Base-by-base conservation (phyloP, 2,797 vertebrate genomes). In the Acanthurus leucopareius region DNA sequence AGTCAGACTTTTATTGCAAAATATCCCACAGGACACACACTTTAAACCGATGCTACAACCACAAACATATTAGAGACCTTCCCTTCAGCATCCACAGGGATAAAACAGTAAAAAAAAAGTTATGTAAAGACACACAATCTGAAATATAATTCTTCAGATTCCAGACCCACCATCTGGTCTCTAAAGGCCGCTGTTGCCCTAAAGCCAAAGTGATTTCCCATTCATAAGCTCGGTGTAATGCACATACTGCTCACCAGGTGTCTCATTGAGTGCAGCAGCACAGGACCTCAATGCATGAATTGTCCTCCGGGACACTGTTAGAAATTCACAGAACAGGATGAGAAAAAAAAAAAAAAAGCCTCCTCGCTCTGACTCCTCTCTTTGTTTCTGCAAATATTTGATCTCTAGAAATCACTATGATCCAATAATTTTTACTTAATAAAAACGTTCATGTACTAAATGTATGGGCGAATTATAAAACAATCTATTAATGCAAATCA, bases 181-280 rank as follows among this genome's bases (percentile, higher is more conserved):
- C 81, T 13, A 49, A 82, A 85, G 75, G 75, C 80, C 56, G 8
- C 45, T 7, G 66, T 16, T 56, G 79, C 68, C 74, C 63, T 9
- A 15, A 14, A 78, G 76, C 79, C 56, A 53, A 47, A 81, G 73
- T 69, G 47, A 75, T 77, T 80, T 73, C 68, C 78, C 86, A 74
- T 75, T 87, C 77, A 85, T 35, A 1, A 4, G 56, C 44, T 47
- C 2, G n/a, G 62, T 92, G 90, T 83, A 93, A 77, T 94, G 71
- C 86, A 9, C 84, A 20, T 60, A 67, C 74, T 83, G 87, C 77
- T 90, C 94, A 94, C 87, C 93, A 94, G 94, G 92, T 85, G 94
- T 91, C 94, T 90, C 90, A 80, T 77, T 74, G 90, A 90, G 87
- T 5, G 72, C 63, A 70, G 73, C 78, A 20, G 76, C 82, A 64